Evolutionary conservation across 2,113 vertebrate genomes (phyloP).

Genomic region (Donacobius atricapilla): DNA sequence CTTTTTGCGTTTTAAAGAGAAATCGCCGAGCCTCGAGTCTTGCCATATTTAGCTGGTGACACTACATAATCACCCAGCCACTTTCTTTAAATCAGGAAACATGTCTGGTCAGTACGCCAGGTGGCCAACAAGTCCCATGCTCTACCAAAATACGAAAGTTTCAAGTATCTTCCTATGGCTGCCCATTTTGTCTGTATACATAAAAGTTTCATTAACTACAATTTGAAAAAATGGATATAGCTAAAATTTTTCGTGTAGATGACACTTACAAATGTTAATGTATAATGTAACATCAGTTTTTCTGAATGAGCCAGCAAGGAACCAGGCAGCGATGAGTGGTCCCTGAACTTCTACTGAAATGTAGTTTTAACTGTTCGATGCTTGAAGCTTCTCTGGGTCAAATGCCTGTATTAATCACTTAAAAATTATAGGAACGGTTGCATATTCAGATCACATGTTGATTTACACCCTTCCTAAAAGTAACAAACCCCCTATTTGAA

Average conservation of each 20-base stretch:
- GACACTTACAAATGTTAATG: not conserved
- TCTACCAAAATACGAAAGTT: not conserved
- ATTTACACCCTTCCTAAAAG: not conserved
- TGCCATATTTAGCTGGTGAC: not conserved
- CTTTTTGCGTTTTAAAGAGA: not conserved
- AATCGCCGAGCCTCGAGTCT: not conserved
- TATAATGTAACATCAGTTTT: not conserved
- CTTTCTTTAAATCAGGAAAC: not conserved
- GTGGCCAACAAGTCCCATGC: not conserved
- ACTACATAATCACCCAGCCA: not conserved
- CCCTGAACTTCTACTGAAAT: not conserved
- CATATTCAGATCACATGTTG: not conserved
- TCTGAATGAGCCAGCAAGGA: not conserved
- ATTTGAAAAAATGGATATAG: not conserved
- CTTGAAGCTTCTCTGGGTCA: not conserved
- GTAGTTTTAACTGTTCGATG: not conserved
- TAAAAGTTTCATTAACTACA: not conserved
- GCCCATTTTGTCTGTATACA: not conserved
- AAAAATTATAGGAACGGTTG: not conserved
- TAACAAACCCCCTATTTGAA: not conserved
- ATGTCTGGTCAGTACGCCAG: not conserved
- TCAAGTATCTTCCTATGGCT: not conserved
- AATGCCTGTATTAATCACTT: not conserved
- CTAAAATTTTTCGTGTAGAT: not conserved
- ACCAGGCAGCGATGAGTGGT: rapidly evolving